phyloP scores from a whole-genome alignment of 2,797 vertebrate genomes.

The Lacerta viridis region DNA sequence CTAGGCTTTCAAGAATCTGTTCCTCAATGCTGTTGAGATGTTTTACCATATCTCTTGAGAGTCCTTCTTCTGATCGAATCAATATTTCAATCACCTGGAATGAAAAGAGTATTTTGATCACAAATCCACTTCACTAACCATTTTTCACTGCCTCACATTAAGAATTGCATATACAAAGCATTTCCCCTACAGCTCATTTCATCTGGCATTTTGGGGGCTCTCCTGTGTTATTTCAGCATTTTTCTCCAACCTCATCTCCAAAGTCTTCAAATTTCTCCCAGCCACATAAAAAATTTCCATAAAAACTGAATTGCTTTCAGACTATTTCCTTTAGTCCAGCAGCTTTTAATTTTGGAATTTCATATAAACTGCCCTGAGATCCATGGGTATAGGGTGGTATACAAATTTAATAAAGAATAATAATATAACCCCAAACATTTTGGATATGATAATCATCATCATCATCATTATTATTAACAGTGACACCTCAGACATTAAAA shows the following conservation, averaged over 20 bases:
- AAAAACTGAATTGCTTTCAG: background rate
- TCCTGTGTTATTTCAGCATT: conserved; percentile 1
- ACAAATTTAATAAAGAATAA: no score
- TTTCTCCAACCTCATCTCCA: background rate
- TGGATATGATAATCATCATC: no score
- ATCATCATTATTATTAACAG: no score
- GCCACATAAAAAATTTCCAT: background rate
- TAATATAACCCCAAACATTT: no score
- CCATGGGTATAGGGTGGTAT: no score
- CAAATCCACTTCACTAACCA: background rate
- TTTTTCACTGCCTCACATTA: background rate
- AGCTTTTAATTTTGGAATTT: no score
- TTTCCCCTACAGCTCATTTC: background rate
- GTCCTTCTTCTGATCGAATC: conserved; percentile 95
- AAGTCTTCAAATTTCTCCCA: background rate
- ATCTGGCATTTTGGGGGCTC: background rate
- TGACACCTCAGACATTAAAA: no score
- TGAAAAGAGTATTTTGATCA: conserved; percentile 36
- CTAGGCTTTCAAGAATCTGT: conserved; percentile 93
- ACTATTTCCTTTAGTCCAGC: no score
- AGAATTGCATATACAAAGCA: background rate
- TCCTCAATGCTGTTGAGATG: conserved; percentile 96
- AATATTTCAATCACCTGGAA: conserved; percentile 95
- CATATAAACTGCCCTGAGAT: no score
- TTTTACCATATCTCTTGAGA: conserved; percentile 98